Conservation (phyloP, 1,140 invertebrate genomes). For the Nylanderia fulva region DNA sequence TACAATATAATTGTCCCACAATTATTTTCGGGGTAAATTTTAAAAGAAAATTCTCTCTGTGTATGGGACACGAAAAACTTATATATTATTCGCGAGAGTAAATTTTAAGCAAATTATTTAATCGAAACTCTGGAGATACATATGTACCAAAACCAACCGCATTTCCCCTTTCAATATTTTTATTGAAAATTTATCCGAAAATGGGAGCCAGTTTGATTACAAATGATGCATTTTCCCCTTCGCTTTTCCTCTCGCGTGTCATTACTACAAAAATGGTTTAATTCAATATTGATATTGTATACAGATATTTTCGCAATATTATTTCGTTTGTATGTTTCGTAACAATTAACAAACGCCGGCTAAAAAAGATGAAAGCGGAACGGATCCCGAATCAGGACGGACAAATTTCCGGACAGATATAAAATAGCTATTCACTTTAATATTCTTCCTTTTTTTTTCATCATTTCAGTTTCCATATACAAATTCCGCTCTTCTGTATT, state of each 20-base stretch:
- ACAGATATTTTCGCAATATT: conserved; percentile 51
- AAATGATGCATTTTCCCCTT: neutral
- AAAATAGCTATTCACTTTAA: conserved; percentile 50
- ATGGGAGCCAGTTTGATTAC: conserved; percentile 43
- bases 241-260: neutral
- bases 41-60: no score
- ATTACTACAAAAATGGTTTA: conserved; percentile 58
- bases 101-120: conserved; percentile 39
- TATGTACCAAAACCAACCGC: neutral
- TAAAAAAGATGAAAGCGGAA: conserved; percentile 50
- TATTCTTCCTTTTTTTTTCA: neutral
- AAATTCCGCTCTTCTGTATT: neutral
- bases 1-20: no score
- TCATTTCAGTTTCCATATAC: neutral
- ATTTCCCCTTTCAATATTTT: conserved; percentile 26
- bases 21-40: no score
- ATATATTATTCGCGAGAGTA: conserved; percentile 16
- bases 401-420: conserved; percentile 53
- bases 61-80: conserved; percentile 28
- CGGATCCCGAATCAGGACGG: conserved; percentile 32
- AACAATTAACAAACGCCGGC: conserved; percentile 52
- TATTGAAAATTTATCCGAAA: conserved; percentile 37
- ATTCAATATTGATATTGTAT: conserved; percentile 58
- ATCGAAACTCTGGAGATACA: conserved; percentile 17
- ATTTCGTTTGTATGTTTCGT: conserved; percentile 58